Base-by-base conservation (phyloP, 2,113 vertebrate genomes). In the Tragelaphus scriptus region DNA sequence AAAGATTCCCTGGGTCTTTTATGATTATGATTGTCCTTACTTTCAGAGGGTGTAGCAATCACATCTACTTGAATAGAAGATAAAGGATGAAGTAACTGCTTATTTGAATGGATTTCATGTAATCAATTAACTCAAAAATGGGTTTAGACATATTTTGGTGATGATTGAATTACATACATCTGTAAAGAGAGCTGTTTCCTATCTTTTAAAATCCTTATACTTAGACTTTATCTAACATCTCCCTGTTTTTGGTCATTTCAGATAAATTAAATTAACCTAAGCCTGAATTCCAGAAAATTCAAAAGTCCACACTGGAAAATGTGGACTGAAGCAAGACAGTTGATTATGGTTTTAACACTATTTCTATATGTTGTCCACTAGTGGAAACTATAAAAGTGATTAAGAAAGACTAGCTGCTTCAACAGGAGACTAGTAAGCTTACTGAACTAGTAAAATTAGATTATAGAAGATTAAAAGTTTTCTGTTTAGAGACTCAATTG, bases 301-400 rank as follows among this genome's bases (percentile, higher is more conserved):
- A 88, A 94, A 93, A 90, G 19, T n/a, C 65, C 23, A 88, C 5
- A 30, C 4, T 79, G 4, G 8, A 81, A 84, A 91, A 93, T 84
- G 7, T 1, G 17, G 2, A 0, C 3, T 82, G 17, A 59, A 61
- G 0, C 6, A 30, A 7, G 16, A 59, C 0, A 79, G 6, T 36
- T 2, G 3, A 49, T 32, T 61, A 80, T 56, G 15, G 11, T 71
- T 92, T 93, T 89, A 68, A 94, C 0, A 28, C 1, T 51, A 14
- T 86, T 86, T 95, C 32, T 56, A 14, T 1, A 55, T 6, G 59
- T 58, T 90, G 2, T 16, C 3, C 21, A 58, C 58, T 88, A 77
- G 12, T 55, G 30, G 2, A 84, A 59, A 82, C 23, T 91, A 28
- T 63, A n/a, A 55, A 85, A 65, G n/a, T 16, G 12, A 79, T 12